These are phyloP conservation scores for Tricholaema leucomelas DNA, from an alignment of 2,113 vertebrate genomes.

Conservation along the genomic window DNA sequence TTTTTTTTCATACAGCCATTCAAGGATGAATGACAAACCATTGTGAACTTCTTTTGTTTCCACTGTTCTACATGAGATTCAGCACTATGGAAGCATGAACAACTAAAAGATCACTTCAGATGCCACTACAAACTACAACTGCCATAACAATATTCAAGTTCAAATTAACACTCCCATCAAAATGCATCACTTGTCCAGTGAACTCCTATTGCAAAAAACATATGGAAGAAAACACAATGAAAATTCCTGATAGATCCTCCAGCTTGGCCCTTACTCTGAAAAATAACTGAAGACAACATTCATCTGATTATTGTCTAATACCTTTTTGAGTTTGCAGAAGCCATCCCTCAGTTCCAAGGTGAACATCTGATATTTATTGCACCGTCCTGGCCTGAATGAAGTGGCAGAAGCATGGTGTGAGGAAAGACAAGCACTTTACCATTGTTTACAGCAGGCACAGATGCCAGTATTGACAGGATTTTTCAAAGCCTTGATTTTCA, in stretches of 20 bases:
- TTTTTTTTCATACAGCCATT: background rate
- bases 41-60: background rate
- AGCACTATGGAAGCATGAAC: background rate
- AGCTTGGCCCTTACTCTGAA: background rate
- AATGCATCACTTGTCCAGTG: background rate
- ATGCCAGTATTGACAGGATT: background rate
- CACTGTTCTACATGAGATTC: background rate
- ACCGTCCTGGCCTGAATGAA: background rate
- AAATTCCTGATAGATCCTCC: background rate
- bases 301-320: background rate
- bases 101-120: background rate
- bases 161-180: background rate
- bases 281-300: background rate
- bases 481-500: background rate
- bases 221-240: background rate
- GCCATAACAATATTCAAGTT: background rate
- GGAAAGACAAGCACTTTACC: accelerated
- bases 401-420: background rate
- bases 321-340: background rate
- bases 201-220: background rate
- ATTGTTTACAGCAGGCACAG: background rate
- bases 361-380: background rate
- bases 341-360: background rate
- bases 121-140: background rate
- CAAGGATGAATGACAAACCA: background rate